These are phyloP conservation scores for Lepidotrigona ventralis DNA, from an alignment of 1,140 invertebrate species.

Conservation along the genomic window DNA sequence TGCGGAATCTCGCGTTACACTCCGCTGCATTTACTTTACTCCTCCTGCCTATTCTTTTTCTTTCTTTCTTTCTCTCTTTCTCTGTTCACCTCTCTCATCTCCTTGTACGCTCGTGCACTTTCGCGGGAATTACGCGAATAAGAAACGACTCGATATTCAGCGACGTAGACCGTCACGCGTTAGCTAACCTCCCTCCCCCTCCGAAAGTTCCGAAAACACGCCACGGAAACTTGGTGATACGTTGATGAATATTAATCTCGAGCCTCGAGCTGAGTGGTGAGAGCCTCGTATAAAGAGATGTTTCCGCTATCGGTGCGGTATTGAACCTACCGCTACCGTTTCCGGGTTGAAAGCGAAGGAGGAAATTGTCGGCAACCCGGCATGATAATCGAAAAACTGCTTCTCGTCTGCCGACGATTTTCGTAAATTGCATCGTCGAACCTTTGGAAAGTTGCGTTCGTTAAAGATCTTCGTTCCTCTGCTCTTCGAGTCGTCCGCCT, in stretches of 20 bases:
- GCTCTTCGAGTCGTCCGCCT: not conserved
- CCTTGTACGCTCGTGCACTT: constrained; percentile 5
- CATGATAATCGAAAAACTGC: not conserved
- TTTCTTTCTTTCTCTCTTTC: not conserved
- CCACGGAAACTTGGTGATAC: not conserved
- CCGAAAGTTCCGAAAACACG: not conserved
- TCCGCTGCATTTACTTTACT: constrained; percentile 23
- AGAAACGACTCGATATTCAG: not conserved
- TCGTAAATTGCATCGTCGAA: not conserved
- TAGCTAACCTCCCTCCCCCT: not conserved
- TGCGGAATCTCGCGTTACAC: constrained; percentile 41
- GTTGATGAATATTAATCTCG: constrained; percentile 33
- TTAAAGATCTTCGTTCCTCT: not conserved
- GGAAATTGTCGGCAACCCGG: not conserved
- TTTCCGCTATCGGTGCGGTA: constrained; percentile 6
- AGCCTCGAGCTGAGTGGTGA: not conserved
- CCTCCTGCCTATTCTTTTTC: too few relatives aligned
- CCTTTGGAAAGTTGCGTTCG: not conserved
- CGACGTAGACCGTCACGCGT: not conserved
- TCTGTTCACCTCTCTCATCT: too few relatives aligned
- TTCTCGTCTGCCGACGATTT: not conserved
- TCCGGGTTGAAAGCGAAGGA: not conserved
- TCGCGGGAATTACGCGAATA: constrained; percentile 1
- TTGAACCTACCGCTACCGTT: not conserved
- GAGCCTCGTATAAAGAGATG: not conserved